Evolutionary conservation across 2,113 vertebrate species (phyloP), one percentile per base, ranked within the genome.

Genomic region (Noctilio leporinus): DNA sequence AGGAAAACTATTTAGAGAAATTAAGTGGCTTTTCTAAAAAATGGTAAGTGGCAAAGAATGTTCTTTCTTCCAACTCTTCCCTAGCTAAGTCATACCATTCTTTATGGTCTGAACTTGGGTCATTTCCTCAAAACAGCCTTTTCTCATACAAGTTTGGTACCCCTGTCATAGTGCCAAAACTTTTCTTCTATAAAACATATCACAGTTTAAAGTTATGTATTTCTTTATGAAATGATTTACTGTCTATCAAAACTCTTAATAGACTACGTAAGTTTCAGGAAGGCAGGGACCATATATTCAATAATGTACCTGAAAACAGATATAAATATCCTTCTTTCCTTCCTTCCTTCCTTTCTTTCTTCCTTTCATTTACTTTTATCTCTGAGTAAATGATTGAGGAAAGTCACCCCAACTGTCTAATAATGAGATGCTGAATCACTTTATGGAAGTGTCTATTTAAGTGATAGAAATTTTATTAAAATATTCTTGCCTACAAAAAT

Each of bases 141-240:
- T 19, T 59, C 9, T 73, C 69, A 89, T 65, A 62, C 77, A 94
- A 89, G 86, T 35, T 43, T 67, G 9, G 55, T 16, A 92, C 24
- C 35, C 7, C 9, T 90, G 17, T 65, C 51, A 65, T 7, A 82
- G 67, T 70, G 1, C 15, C 16, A 87, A 75, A 55, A 49, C 1
- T 64, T 51, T 62, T 47, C 40, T 12, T 84, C 64, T 59, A 43
- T 69, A 49, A 24, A 62, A 40, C 38, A 3, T 35, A 67, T 78
- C 30, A 87, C 1, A 67, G 20, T 67, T 92, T 92, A 76, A 86
- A 80, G 81, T 57, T 76, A 73, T 24, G 28, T 78, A 94, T 82
- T 96, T 53, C 47, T 67, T 92, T 69, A 62, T n/a, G 43, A 33
- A n/a, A 89, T 55, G 67, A 85, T 26, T 91, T 86, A 93, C 70